Evolutionary conservation across 1,140 invertebrate species (phyloP), one percentile per base, ranked within the genome.

Genomic region (Neodiprion pinetum): DNA sequence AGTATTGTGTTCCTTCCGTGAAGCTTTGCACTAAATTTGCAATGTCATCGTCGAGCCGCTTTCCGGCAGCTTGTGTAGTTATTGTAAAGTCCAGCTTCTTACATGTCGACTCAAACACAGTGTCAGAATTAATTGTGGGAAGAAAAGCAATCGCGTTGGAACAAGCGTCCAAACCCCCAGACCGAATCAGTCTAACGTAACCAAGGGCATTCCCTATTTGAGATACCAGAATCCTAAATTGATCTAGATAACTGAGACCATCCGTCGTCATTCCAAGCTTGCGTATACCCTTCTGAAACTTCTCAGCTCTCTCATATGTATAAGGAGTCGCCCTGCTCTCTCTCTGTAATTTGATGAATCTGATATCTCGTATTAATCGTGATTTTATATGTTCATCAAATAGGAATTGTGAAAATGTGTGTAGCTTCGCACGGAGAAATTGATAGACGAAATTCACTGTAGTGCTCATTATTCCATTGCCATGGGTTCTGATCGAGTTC

Each of bases 301-400:
- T 97, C 74, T 99, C 97, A 8, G 98, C 98, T 82, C 96, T 90
- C 79, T 98, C 96, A 86, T 96, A 99, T 0, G 92, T 90, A 86
- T 95, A 96, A 79, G 86, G 86, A 0, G 74, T 74, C 7, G 72
- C 48, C 17, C 82, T 82, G 48, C 79, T 83, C 67, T 89, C 86
- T 66, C 86, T 92, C 91, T 86, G 90, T 4, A 75, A 73, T 40
- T 84, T 85, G 0, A 88, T 78, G 50, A 85, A 94, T 73, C 94
- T 92, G 75, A 96, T 91, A 87, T 99, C 98, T 88, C 97, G 97
- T 72, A 97, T 92, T 0, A 99, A 88, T 72, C 96, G 91, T 0
- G 97, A 99, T 87, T 99, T 99, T 71, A 99, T 99, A 80, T 98
- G 97, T 88, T 99, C 98, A 88, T 99, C 98, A 86, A 95, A 99